These are phyloP conservation scores for Setipinna tenuifilis DNA, from an alignment of 2,797 vertebrate species.

Conservation along the genomic window DNA sequence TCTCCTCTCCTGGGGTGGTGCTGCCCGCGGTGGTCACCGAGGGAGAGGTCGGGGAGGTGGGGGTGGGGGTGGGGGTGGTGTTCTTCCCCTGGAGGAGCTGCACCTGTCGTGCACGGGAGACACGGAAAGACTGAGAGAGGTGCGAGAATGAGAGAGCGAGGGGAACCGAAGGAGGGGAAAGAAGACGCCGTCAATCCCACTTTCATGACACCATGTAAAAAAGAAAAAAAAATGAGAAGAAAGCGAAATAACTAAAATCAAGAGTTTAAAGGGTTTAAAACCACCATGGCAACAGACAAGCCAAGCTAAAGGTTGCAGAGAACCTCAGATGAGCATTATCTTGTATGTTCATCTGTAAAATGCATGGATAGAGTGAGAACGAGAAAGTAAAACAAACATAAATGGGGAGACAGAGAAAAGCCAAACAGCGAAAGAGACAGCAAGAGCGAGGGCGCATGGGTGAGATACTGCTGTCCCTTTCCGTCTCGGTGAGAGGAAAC, in stretches of 20 bases:
- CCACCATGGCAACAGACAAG: background rate
- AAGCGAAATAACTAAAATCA: background rate
- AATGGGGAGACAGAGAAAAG: conserved; percentile 2
- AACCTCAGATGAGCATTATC: background rate
- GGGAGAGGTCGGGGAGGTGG: conserved; percentile 79
- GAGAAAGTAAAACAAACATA: conserved; percentile 14
- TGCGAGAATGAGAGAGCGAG: conserved; percentile 49
- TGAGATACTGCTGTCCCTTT: conserved; percentile 14
- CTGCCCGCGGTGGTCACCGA: conserved; percentile 76
- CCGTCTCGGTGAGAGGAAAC: background rate
- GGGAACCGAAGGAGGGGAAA: conserved; percentile 53
- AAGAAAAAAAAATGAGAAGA: background rate
- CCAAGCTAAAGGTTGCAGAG: no score
- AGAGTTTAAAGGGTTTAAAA: background rate
- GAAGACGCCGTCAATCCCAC: conserved; percentile 50
- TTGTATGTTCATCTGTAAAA: background rate
- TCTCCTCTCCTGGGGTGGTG: conserved; percentile 75
- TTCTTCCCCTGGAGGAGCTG: conserved; percentile 90
- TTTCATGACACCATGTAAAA: conserved; percentile 36
- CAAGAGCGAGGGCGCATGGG: conserved; percentile 11
- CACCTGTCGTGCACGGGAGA: conserved; percentile 79
- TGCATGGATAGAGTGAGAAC: background rate
- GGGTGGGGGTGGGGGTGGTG: conserved; percentile 69
- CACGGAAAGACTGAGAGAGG: conserved; percentile 70
- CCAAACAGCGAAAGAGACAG: conserved; percentile 6